Conservation (phyloP, 2,888 invertebrate genomes). For the Volucella bombylans region DNA sequence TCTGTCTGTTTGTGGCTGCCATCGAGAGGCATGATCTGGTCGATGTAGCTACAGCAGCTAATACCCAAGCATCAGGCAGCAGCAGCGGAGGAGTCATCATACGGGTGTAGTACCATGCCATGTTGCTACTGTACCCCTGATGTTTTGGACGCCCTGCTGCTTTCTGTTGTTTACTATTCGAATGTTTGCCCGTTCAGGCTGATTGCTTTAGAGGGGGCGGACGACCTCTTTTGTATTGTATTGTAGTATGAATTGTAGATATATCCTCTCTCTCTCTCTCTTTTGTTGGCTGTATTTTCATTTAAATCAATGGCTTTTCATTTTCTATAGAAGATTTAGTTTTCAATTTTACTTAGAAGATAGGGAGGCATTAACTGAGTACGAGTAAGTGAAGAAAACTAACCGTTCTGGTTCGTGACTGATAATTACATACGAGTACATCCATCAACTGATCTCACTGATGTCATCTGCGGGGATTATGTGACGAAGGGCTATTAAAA, state of each 20-base stretch:
- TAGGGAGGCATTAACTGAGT: not conserved
- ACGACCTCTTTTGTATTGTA: constrained; percentile 40
- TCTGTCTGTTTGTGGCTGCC: constrained; percentile 69
- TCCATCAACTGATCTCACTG: too few species aligned
- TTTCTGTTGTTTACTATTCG: constrained; percentile 64
- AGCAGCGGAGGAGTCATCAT: constrained; percentile 70
- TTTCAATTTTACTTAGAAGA: constrained; percentile 40
- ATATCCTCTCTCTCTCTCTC: not conserved
- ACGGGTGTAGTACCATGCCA: constrained; percentile 40
- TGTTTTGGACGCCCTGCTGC: constrained; percentile 57
- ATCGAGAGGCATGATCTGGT: constrained; percentile 60
- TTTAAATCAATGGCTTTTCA: constrained; percentile 58
- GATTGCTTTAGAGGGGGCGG: constrained; percentile 57
- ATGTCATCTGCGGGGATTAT: not conserved
- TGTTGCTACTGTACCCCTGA: constrained; percentile 47
- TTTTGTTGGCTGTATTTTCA: constrained; percentile 34
- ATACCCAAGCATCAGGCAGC: not conserved
- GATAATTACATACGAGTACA: not conserved
- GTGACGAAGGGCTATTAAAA: not conserved
- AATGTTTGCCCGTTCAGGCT: constrained; percentile 46
- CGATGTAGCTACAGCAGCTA: constrained; percentile 40
- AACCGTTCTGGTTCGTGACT: not conserved
- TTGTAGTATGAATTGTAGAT: constrained; percentile 47
- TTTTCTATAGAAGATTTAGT: constrained; percentile 51
- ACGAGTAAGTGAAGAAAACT: not conserved